Evolutionary conservation across 1,140 invertebrate genomes (phyloP).

Genomic region (Caenorhabditis brenneri): DNA sequence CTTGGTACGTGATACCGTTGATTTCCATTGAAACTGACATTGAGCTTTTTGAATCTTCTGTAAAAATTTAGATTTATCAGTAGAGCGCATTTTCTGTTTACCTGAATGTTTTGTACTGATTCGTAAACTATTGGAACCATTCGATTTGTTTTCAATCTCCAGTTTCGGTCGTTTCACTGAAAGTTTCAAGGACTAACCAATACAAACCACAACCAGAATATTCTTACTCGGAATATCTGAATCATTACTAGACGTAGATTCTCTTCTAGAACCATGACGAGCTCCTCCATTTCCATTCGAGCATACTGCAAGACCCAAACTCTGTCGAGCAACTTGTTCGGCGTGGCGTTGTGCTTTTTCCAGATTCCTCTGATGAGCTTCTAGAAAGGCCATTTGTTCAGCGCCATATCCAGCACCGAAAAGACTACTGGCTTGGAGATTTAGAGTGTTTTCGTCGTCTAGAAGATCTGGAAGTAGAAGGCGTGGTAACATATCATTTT

Average conservation of each 20-base stretch:
- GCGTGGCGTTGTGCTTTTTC: conserved; percentile 59
- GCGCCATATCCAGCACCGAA: conserved; percentile 58
- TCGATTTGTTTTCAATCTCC: conserved; percentile 1
- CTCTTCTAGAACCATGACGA: conserved; percentile 18
- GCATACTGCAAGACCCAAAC: background rate
- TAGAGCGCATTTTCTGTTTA: background rate
- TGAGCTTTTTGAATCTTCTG: conserved; percentile 78
- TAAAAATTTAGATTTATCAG: background rate
- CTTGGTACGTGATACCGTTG: conserved; percentile 79
- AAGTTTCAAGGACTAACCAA: too few relatives aligned
- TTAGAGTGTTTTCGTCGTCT: conserved; percentile 42
- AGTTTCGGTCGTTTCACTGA: conserved; percentile 45
- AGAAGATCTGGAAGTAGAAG: conserved; percentile 46
- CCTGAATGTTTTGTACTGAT: background rate
- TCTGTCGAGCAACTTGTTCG: conserved; percentile 36
- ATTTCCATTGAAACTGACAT: conserved; percentile 93
- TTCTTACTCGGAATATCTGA: conserved; percentile 38
- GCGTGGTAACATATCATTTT: too few relatives aligned
- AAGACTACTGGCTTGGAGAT: background rate
- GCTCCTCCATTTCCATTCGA: background rate
- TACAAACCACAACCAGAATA: too few relatives aligned
- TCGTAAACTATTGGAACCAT: background rate
- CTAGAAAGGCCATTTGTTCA: conserved; percentile 59
- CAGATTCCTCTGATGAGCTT: conserved; percentile 61
- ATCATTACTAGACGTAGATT: conserved; percentile 47